A percentile compares a stretch with the other conserved stretches of the same genome.
Evolutionary conservation across 53 echinoderm and acorn worm genomes (phyloP).

Genomic region (Antedon mediterranea): DNA sequence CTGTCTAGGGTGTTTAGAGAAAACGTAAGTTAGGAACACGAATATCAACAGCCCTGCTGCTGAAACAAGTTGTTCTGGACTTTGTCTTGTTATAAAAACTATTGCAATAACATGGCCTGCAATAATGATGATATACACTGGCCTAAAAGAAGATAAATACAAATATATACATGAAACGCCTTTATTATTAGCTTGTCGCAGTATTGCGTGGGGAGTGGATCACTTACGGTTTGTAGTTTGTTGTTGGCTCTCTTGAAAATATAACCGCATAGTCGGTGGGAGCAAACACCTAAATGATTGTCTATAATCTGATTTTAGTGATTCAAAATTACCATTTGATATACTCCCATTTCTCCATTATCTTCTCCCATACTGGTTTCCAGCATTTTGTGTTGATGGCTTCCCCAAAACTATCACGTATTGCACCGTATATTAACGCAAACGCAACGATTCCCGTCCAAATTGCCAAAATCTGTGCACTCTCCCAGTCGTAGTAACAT

Average conservation of each 20-base stretch:
- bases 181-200: too few relatives aligned
- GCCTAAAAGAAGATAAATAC: conserved; percentile 23
- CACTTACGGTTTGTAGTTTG: too few relatives aligned
- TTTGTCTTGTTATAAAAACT: conserved; percentile 47
- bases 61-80: conserved; percentile 84
- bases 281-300: too few relatives aligned
- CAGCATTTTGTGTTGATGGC: conserved; percentile 16
- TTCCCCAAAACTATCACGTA: conserved; percentile 47
- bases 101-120: conserved; percentile 34
- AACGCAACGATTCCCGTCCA: conserved; percentile 43
- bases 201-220: too few relatives aligned
- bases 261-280: too few relatives aligned
- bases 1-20: conserved; percentile 61
- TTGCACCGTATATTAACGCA: conserved; percentile 19
- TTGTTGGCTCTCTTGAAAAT: too few relatives aligned
- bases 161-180: too few relatives aligned
- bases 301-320: too few relatives aligned
- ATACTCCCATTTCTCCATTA: conserved; percentile 29
- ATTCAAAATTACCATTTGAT: conserved; percentile 60
- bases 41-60: conserved; percentile 59
- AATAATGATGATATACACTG: conserved; percentile 28
- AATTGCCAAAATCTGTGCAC: conserved; percentile 38
- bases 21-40: conserved; percentile 43
- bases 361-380: conserved; percentile 9
- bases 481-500: conserved; percentile 59